Evolutionary conservation across 2,113 vertebrate species (phyloP).

Genomic region (Maccullochella peelii): DNA sequence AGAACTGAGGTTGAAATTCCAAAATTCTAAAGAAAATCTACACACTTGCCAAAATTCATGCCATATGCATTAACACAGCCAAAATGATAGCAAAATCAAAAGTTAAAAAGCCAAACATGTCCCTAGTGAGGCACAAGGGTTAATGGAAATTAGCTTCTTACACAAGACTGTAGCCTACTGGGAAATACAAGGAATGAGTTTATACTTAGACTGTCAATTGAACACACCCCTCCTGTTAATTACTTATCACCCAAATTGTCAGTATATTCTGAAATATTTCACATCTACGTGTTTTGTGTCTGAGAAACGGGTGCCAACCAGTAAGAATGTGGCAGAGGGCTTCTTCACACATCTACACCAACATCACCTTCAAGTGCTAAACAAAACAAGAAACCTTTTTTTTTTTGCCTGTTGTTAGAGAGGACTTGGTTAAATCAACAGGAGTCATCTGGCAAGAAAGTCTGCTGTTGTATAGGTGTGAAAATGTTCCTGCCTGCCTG

Average conservation of each 20-base stretch:
- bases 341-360: constrained; percentile 32
- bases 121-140: no score
- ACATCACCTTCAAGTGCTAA: constrained; percentile 41
- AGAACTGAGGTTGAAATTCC: no score
- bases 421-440: constrained; percentile 54
- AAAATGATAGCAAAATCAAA: no score
- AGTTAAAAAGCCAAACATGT: no score
- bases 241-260: not conserved
- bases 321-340: constrained; percentile 28
- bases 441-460: constrained; percentile 37
- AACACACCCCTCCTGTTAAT: constrained; percentile 20
- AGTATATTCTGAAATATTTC: constrained; percentile 32
- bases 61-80: no score
- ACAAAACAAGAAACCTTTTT: constrained; percentile 46
- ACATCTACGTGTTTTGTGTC: not conserved
- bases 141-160: constrained; percentile 23
- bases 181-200: constrained; percentile 14
- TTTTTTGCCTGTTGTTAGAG: constrained; percentile 32
- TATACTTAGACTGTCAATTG: not conserved
- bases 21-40: no score
- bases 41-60: no score
- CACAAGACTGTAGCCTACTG: not conserved
- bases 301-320: constrained; percentile 33
- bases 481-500: constrained; percentile 49
- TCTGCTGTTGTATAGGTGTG: constrained; percentile 51